A percentile compares a stretch with the other conserved stretches of the same genome.
These are phyloP conservation scores for Callipepla californica DNA, from an alignment of 2,113 vertebrate genomes.

Conservation along the genomic window DNA sequence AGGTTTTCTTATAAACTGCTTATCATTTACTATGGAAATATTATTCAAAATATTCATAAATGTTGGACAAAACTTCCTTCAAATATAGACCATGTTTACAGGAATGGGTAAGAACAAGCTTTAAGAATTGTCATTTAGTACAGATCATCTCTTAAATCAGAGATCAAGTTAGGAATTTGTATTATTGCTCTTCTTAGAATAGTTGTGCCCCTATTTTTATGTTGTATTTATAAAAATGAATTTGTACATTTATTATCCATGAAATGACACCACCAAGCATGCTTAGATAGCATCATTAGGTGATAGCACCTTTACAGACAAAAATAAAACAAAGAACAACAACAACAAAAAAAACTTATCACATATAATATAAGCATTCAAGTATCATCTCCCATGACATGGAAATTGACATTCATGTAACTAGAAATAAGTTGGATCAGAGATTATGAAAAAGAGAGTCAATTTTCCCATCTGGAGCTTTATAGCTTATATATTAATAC, in stretches of 20 bases:
- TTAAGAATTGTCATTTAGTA: not conserved
- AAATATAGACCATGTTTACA: rapidly evolving
- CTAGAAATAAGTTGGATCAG: not conserved
- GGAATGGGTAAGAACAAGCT: not conserved
- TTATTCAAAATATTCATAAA: not conserved
- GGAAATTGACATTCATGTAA: not conserved
- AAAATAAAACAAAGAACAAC: conserved; percentile 24
- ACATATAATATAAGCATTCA: not conserved
- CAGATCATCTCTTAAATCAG: not conserved
- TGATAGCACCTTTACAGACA: not conserved
- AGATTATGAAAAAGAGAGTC: not conserved
- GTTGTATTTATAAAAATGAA: not conserved
- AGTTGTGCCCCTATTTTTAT: not conserved
- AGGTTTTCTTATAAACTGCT: not conserved
- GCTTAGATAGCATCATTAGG: no score
- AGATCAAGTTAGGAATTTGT: not conserved
- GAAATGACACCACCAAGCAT: not conserved
- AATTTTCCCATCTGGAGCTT: not conserved
- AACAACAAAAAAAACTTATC: not conserved
- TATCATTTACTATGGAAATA: not conserved
- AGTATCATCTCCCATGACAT: not conserved
- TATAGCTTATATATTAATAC: not conserved
- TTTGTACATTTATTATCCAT: not conserved
- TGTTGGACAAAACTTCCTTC: not conserved
- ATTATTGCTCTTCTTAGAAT: not conserved